phyloP scores from a whole-genome alignment of 2,113 vertebrate genomes.

The Pleuronectes platessa region DNA sequence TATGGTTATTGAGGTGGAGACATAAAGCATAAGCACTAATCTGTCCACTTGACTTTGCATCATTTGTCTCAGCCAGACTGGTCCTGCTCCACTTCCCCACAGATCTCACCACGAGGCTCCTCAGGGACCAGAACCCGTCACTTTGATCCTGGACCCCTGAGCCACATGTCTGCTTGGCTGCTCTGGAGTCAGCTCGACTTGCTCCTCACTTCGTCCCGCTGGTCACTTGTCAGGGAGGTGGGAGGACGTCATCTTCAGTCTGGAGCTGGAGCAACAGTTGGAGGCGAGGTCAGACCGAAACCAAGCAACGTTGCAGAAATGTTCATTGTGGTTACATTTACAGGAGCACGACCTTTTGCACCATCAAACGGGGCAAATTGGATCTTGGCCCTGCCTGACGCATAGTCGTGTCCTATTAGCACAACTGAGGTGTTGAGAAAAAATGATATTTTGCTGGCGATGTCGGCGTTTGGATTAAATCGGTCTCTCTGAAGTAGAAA shows the following conservation, averaged over 20 bases:
- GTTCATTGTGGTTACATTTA: neutral
- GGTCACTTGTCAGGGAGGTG: conserved; percentile 23
- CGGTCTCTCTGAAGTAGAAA: neutral
- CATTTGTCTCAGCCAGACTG: conserved; percentile 24
- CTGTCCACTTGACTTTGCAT: neutral
- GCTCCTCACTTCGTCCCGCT: conserved; percentile 33
- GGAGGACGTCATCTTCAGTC: conserved; percentile 11
- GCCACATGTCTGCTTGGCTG: conserved; percentile 50
- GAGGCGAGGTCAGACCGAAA: neutral
- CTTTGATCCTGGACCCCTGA: conserved; percentile 39
- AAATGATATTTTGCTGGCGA: neutral
- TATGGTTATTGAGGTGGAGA: too few species aligned
- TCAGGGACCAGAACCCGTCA: conserved; percentile 61
- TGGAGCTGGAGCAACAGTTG: neutral
- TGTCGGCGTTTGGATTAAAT: neutral
- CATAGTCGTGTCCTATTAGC: neutral
- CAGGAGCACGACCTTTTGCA: neutral
- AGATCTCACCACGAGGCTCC: conserved; percentile 39
- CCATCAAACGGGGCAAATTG: conserved; percentile 7
- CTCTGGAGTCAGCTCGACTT: conserved; percentile 48
- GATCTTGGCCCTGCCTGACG: neutral
- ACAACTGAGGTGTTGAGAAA: neutral
- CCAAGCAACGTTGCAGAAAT: conserved; percentile 2
- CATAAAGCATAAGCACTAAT: too few species aligned
- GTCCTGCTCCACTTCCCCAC: conserved; percentile 18